Base-by-base conservation (phyloP, 2,797 vertebrate species). In the Channa striata region DNA sequence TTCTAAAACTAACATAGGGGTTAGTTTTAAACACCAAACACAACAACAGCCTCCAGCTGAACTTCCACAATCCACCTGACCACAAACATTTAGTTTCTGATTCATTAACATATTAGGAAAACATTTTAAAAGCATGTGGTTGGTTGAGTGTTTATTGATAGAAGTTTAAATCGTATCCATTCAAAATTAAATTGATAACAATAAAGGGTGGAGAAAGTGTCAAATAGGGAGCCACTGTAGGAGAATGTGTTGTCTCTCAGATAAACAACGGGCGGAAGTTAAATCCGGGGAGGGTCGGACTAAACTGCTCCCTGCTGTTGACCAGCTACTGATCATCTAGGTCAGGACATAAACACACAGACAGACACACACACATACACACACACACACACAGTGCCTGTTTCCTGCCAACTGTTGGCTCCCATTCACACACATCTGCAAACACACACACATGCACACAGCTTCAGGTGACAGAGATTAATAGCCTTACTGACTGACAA, bases 401-500 rank as follows among this genome's bases (percentile, higher is more conserved):
- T 39, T 79, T 60, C 59, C 46, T 77, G 53, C 62, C 72, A 79
- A 69, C 49, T 61, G 67, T 43, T 68, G 37, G 33, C 71, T 63
- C 43, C 33, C 23, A 13, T 47, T 44, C 7, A 48, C 67, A 71
- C 72, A 58, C 40, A 21, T 23, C 54, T 47, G 36, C 59, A 57
- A 44, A 44, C 54, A 50, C 51, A 51, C 47, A 64, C 34, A 46
- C 50, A 37, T 25, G 14, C 19, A 5, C 72, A 82, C 59, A 37
- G 81, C 85, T 89, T 78, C 78, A 81, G 85, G 81, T 90, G 90
- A 90, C 87, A 86, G 79, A 88, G 90, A 91, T 92, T 90, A 92
- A 91, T 90, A 88, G 88, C 80, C 73, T 81, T 19, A 36, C 74
- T 80, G 86, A 87, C 81, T 87, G 82, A 88, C 83, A 77, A 85